A percentile compares a stretch with the other conserved stretches of the same genome.
phyloP scores from a whole-genome alignment of 2,113 vertebrate species.

The Grallaria varia region DNA sequence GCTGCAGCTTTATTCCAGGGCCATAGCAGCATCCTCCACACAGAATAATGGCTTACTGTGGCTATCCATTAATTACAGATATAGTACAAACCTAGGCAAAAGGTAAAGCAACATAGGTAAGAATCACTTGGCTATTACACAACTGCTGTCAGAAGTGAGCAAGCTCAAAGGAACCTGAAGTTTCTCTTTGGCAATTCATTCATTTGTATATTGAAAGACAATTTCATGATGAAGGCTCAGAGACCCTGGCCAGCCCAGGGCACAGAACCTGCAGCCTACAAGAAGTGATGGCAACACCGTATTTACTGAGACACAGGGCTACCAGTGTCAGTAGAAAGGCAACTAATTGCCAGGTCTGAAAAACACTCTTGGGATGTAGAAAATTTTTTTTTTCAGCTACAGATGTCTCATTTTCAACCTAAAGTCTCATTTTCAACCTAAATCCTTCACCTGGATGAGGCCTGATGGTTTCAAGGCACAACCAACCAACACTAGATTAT shows the following conservation, averaged over 20 bases:
- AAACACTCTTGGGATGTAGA: not conserved
- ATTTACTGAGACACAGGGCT: not conserved
- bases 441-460: not conserved
- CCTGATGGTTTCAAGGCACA: not conserved
- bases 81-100: not conserved
- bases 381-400: not conserved
- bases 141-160: not conserved
- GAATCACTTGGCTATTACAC: not conserved
- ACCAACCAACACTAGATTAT: rapidly evolving
- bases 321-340: not conserved
- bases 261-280: not conserved
- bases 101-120: not conserved
- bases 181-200: too few species aligned
- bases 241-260: too few species aligned
- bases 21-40: not conserved
- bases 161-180: too few species aligned
- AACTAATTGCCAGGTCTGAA: not conserved
- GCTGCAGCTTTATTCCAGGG: not conserved
- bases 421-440: not conserved
- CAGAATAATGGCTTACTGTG: not conserved
- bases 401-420: not conserved
- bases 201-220: too few species aligned
- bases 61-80: not conserved
- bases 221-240: too few species aligned
- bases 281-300: not conserved